Conservation (phyloP, 2,888 invertebrate species). For the Chrysina gloriosa region DNA sequence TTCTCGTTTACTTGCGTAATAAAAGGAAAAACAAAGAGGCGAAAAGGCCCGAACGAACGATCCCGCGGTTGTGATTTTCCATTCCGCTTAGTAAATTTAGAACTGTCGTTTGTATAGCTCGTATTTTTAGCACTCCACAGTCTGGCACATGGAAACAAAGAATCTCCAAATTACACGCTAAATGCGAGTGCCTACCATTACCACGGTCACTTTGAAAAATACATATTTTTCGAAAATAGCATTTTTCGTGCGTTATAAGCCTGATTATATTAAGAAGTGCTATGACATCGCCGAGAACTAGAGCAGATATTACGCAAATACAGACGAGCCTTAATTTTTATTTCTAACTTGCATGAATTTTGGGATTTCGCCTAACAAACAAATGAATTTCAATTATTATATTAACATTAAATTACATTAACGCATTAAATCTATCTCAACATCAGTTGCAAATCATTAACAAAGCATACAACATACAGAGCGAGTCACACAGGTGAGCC, state of each 20-base stretch:
- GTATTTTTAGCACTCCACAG: background rate
- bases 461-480: no score
- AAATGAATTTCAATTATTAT: no score
- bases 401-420: no score
- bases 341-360: no score
- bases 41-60: slow-evolving; percentile 23
- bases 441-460: no score
- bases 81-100: slow-evolving; percentile 15
- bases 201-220: background rate
- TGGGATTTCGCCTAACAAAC: no score
- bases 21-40: slow-evolving; percentile 33
- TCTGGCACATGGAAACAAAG: background rate
- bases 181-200: background rate
- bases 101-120: background rate
- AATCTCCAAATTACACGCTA: background rate
- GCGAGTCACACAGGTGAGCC: no score
- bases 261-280: no score
- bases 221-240: background rate
- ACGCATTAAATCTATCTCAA: no score
- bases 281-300: no score
- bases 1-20: slow-evolving; percentile 29
- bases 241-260: background rate
- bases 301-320: no score
- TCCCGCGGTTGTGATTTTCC: slow-evolving; percentile 34
- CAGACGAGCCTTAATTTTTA: no score